These are phyloP conservation scores for Beris chalybata DNA, from an alignment of 2,888 invertebrate species.

Conservation along the genomic window DNA sequence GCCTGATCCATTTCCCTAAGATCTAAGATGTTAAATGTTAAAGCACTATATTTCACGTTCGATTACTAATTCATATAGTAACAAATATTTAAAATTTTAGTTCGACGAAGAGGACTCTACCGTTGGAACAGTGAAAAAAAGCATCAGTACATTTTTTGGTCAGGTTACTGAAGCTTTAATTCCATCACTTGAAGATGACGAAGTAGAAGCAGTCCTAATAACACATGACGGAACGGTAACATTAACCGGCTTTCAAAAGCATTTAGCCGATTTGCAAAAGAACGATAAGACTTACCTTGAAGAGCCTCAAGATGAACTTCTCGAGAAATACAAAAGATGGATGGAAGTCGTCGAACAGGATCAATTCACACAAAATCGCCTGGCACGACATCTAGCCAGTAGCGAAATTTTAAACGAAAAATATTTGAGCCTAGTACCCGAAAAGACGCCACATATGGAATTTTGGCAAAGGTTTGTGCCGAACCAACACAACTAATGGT, in stretches of 20 bases:
- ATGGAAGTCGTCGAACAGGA: conserved; percentile 59
- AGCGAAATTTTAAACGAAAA: conserved; percentile 57
- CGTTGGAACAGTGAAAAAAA: conserved; percentile 70
- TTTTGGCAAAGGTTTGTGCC: conserved; percentile 73
- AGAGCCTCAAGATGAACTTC: conserved; percentile 63
- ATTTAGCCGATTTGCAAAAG: conserved; percentile 70
- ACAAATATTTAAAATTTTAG: conserved; percentile 50
- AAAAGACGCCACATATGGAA: conserved; percentile 69
- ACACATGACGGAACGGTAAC: conserved; percentile 70
- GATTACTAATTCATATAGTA: too few species aligned
- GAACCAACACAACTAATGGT: not conserved
- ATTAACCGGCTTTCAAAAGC: conserved; percentile 65
- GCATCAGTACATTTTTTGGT: conserved; percentile 70
- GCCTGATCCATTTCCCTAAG: too few species aligned
- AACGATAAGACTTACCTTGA: conserved; percentile 74
- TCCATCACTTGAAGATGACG: conserved; percentile 69
- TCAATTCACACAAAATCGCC: conserved; percentile 61
- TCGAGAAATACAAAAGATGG: conserved; percentile 64
- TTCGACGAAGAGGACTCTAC: conserved; percentile 72
- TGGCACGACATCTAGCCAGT: conserved; percentile 64
- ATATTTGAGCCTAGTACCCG: conserved; percentile 65
- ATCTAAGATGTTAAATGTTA: too few species aligned
- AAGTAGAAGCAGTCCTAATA: conserved; percentile 69
- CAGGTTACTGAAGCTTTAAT: conserved; percentile 72
- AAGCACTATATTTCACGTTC: too few species aligned